phyloP scores from a whole-genome alignment of 2,888 invertebrate species.

The Drosophila maculinotata region DNA sequence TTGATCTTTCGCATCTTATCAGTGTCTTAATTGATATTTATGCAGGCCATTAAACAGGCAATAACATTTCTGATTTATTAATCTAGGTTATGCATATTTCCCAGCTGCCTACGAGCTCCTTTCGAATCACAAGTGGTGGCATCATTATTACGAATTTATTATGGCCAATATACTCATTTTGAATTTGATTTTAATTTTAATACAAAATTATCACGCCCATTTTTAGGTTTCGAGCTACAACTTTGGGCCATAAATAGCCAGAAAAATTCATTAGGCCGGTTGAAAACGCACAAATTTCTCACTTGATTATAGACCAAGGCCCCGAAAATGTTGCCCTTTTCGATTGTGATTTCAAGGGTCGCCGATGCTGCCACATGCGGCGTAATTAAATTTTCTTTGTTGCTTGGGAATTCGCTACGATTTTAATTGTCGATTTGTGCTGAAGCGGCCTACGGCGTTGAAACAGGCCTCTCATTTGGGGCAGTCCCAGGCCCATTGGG shows the following conservation, averaged over 20 bases:
- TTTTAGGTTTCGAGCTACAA: slow-evolving; percentile 51
- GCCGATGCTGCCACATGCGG: slow-evolving; percentile 66
- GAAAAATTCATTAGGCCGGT: slow-evolving; percentile 69
- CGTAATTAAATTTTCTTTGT: slow-evolving; percentile 79
- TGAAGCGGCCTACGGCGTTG: slow-evolving; percentile 60
- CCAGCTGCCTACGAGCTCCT: slow-evolving; percentile 50
- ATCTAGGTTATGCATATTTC: slow-evolving; percentile 23
- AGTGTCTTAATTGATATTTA: slow-evolving; percentile 38
- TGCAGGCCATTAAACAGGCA: slow-evolving; percentile 16
- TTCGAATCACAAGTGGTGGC: slow-evolving; percentile 46
- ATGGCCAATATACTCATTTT: slow-evolving; percentile 28
- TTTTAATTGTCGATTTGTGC: slow-evolving; percentile 68
- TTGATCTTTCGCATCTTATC: slow-evolving; percentile 27
- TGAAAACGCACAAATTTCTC: slow-evolving; percentile 61
- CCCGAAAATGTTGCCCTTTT: slow-evolving; percentile 43
- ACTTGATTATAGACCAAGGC: slow-evolving; percentile 69
- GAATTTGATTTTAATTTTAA: slow-evolving; percentile 49
- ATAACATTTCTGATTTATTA: slow-evolving; percentile 20
- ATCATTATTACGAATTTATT: slow-evolving; percentile 54
- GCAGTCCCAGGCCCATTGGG: slow-evolving; percentile 31
- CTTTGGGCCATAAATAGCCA: slow-evolving; percentile 33
- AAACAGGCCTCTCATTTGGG: slow-evolving; percentile 31
- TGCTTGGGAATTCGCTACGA: slow-evolving; percentile 76
- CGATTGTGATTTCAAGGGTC: slow-evolving; percentile 56
- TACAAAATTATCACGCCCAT: slow-evolving; percentile 59